phyloP scores from a whole-genome alignment of 2,888 invertebrate species.

The Nowickia ferox region DNA sequence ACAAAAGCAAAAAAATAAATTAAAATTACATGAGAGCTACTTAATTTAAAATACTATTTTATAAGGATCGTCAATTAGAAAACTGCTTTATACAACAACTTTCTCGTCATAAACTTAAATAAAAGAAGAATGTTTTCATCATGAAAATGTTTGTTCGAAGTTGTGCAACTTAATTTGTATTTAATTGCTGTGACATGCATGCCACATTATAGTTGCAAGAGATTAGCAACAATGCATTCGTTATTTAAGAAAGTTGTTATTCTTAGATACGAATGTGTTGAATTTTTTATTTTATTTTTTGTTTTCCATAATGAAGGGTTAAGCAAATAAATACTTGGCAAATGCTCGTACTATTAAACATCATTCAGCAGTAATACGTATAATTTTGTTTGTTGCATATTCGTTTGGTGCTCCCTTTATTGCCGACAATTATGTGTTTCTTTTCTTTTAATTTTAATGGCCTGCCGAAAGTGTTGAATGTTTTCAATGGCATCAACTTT shows the following conservation, averaged over 20 bases:
- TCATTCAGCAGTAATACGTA: slow-evolving; percentile 46
- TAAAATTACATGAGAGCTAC: background rate
- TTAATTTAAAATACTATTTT: background rate
- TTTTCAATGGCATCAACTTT: slow-evolving; percentile 54
- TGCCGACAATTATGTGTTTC: slow-evolving; percentile 47
- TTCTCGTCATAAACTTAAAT: slow-evolving; percentile 14
- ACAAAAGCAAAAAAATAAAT: background rate
- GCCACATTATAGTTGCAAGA: slow-evolving; percentile 54
- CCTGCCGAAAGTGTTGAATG: slow-evolving; percentile 67
- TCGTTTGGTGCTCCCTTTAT: slow-evolving; percentile 30
- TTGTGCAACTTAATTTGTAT: slow-evolving; percentile 58
- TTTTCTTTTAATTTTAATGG: slow-evolving; percentile 42
- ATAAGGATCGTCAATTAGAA: slow-evolving; percentile 11
- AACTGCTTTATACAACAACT: background rate
- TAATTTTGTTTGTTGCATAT: slow-evolving; percentile 30
- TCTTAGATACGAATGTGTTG: slow-evolving; percentile 16
- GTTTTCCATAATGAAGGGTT: slow-evolving; percentile 41
- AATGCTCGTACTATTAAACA: slow-evolving; percentile 32
- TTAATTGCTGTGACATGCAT: slow-evolving; percentile 65
- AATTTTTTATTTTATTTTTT: background rate
- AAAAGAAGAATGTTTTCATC: slow-evolving; percentile 37
- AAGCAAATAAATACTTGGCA: slow-evolving; percentile 37
- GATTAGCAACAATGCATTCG: slow-evolving; percentile 52
- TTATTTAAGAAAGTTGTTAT: slow-evolving; percentile 37
- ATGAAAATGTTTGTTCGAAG: slow-evolving; percentile 29